Percentiles rank a stretch among this genome's conserved stretches.
Evolutionary conservation across 2,113 vertebrate species (phyloP).

Genomic region (Cephalopholis sonnerati): DNA sequence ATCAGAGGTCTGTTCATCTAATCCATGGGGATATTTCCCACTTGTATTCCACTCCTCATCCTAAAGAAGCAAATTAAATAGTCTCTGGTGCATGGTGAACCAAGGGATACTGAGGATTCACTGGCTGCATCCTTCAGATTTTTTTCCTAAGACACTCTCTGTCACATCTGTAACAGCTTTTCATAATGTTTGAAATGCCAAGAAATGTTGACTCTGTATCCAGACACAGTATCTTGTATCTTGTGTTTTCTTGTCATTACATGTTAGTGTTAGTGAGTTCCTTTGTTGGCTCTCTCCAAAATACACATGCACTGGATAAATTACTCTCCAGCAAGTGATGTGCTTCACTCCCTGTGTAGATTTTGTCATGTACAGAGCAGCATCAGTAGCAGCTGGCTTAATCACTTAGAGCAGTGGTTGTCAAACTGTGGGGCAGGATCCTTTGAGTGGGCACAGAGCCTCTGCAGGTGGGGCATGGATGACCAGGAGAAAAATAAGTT

Average conservation of each 20-base stretch:
- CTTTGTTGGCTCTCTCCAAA: background rate
- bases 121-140: background rate
- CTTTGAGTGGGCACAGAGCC: too few species aligned
- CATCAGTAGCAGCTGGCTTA: constrained; percentile 6
- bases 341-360: background rate
- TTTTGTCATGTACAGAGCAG: background rate
- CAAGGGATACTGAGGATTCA: constrained; percentile 7
- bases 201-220: background rate
- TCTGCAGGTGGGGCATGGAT: too few species aligned
- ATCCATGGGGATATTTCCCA: background rate
- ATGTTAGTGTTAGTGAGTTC: background rate
- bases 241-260: background rate
- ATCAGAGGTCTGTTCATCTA: background rate
- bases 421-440: too few species aligned
- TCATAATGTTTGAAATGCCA: constrained; percentile 9
- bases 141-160: background rate
- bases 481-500: too few species aligned
- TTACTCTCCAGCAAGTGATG: background rate
- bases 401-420: too few species aligned
- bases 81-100: constrained; percentile 2
- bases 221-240: background rate
- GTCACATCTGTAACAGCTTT: background rate
- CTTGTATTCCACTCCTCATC: background rate
- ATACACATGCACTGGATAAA: background rate
- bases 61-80: background rate